Evolutionary conservation across 2,888 invertebrate species (phyloP), one percentile per base, ranked within the genome.

Genomic region (Entomobrya multifasciata): DNA sequence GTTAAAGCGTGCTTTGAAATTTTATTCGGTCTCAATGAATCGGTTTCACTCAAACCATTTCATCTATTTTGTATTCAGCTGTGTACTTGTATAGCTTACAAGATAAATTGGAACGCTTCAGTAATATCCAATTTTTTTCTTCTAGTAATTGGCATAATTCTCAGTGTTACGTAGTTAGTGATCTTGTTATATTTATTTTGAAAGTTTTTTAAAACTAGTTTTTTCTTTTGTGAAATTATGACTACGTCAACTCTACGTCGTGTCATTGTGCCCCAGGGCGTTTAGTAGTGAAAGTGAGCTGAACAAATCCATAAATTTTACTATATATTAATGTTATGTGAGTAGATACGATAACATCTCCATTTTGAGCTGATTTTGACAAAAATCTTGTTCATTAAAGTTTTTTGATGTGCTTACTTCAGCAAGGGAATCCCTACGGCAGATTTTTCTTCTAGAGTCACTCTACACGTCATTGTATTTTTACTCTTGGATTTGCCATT

Each of bases 321-420:
- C 2, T 47, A 15, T 47, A 15, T n/a, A 5, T 47, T 13, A 62
- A 27, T 62, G 62, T 6, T 30, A 15, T 62, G 3, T 4, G 17
- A 17, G 20, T 55, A 27, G 3, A 15, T 41, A 20, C 36, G 65
- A 41, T 17, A 65, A 65, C 17, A 8, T 1, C 13, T 47, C 15
- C 41, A 11, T 72, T 72, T 49, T 3, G 27, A 47, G 49, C 25
- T 47, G 72, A 72, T 72, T 49, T 74, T 27, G 52, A 52, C 76
- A n/a, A 76, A 76, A 76, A 36, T 55, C 57, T 11, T 76, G 55
- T 76, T 30, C 55, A 36, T 55, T 55, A 47, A 72, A 76, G 76
- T 55, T 76, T 76, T 55, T 55, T 76, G 27, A 41, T 25, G 52
- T 76, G 55, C 57, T 76, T 22, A 36, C 41, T 55, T 76, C 36